Percentiles rank a stretch among this genome's conserved stretches.
These are phyloP conservation scores for Cybosia mesomella DNA, from an alignment of 2,888 invertebrate genomes.

Conservation along the genomic window DNA sequence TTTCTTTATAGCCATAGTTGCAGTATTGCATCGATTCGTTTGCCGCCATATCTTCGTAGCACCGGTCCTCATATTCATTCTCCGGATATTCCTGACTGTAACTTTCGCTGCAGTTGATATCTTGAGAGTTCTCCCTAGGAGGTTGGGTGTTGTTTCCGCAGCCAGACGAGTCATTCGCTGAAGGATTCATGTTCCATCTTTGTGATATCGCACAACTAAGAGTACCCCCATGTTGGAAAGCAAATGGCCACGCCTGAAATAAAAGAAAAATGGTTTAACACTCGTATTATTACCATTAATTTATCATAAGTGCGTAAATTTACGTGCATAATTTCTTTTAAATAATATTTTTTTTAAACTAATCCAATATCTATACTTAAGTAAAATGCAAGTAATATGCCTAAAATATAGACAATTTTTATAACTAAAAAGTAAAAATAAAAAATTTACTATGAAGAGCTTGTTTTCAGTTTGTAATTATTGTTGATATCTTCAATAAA, in stretches of 20 bases:
- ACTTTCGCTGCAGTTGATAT: conserved; percentile 50
- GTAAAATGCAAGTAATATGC: no score
- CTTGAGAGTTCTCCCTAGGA: conserved; percentile 37
- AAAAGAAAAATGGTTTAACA: conserved; percentile 11
- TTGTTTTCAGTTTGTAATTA: no score
- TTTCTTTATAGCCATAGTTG: conserved; percentile 78
- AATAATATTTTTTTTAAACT: no score
- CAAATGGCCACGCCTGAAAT: conserved; percentile 93
- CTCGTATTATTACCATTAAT: neutral
- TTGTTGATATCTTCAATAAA: no score
- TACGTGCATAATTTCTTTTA: no score
- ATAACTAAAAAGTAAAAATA: no score
- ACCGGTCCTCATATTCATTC: conserved; percentile 76
- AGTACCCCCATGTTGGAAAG: conserved; percentile 89
- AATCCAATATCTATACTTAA: no score
- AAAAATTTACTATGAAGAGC: no score
- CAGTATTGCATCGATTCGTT: conserved; percentile 74
- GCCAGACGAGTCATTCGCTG: conserved; percentile 52
- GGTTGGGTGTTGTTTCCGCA: conserved; percentile 46
- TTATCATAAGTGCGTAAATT: no score
- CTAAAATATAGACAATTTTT: no score
- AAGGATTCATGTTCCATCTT: conserved; percentile 74
- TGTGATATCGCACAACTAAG: conserved; percentile 81
- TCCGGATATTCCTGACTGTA: conserved; percentile 74
- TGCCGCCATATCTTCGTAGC: conserved; percentile 67